phyloP scores from a whole-genome alignment of 2,797 vertebrate genomes.

The Selene dorsalis region DNA sequence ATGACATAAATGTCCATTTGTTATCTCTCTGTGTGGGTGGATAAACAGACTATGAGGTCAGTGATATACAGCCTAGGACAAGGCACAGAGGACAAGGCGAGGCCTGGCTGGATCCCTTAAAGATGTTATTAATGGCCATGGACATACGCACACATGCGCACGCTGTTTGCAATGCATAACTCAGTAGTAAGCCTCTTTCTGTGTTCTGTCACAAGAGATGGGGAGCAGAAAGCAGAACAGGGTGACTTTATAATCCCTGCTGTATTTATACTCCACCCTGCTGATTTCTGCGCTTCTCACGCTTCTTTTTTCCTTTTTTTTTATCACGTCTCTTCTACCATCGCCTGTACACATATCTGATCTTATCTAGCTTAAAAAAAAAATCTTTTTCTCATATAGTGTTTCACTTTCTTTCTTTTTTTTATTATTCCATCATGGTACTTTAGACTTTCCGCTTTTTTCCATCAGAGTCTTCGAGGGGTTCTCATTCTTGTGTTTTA shows the following conservation, averaged over 20 bases:
- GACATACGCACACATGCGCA: slow-evolving; percentile 52
- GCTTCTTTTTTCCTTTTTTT: slow-evolving; percentile 57
- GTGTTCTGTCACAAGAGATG: slow-evolving; percentile 77
- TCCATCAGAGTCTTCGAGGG: slow-evolving; percentile 36
- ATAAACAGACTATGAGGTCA: slow-evolving; percentile 65
- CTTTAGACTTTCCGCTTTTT: slow-evolving; percentile 55
- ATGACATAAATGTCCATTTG: slow-evolving; percentile 56
- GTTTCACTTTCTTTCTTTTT: slow-evolving; percentile 49
- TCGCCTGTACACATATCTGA: slow-evolving; percentile 63
- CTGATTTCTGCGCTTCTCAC: slow-evolving; percentile 70
- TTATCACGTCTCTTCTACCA: slow-evolving; percentile 51
- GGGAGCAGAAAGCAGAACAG: slow-evolving; percentile 80
- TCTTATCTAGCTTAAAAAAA: slow-evolving; percentile 56
- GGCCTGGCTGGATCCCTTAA: slow-evolving; percentile 62
- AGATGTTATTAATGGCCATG: slow-evolving; percentile 72
- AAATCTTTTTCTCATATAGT: slow-evolving; percentile 40
- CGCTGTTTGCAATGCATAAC: slow-evolving; percentile 75
- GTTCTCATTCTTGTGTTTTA: slow-evolving; percentile 45
- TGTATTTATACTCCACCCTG: slow-evolving; percentile 78
- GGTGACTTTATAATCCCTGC: slow-evolving; percentile 82
- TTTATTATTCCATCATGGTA: slow-evolving; percentile 51
- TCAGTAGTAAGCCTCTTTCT: slow-evolving; percentile 80
- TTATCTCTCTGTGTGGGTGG: slow-evolving; percentile 50
- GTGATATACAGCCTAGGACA: slow-evolving; percentile 57
- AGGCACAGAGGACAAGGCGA: slow-evolving; percentile 58